Conservation (phyloP, 1,140 invertebrate species). For the Diabrotica virgifera region DNA sequence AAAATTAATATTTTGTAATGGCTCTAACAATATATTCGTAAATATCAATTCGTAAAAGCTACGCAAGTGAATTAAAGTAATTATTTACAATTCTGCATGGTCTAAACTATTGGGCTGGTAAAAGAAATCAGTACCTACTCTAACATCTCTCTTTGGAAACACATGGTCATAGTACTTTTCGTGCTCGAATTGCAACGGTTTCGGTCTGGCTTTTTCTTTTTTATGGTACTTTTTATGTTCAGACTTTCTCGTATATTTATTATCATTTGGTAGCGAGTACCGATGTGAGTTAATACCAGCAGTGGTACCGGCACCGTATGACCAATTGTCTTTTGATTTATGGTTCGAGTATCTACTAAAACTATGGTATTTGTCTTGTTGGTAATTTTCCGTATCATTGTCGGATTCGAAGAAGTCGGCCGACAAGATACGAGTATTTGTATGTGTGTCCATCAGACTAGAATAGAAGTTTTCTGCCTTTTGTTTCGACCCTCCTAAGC, state of each 20-base stretch:
- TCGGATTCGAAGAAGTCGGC: slow-evolving; percentile 36
- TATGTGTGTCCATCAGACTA: slow-evolving; percentile 31
- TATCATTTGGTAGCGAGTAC: slow-evolving; percentile 30
- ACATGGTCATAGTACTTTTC: slow-evolving; percentile 46
- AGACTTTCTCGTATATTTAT: slow-evolving; percentile 32
- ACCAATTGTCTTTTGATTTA: slow-evolving; percentile 37
- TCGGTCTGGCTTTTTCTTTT: slow-evolving; percentile 34
- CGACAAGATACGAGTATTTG: slow-evolving; percentile 27
- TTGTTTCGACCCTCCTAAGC: slow-evolving; percentile 37
- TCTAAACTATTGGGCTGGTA: slow-evolving; percentile 44
- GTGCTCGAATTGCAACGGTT: slow-evolving; percentile 42
- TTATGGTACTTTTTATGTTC: slow-evolving; percentile 28
- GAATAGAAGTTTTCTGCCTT: slow-evolving; percentile 39
- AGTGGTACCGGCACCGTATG: slow-evolving; percentile 33
- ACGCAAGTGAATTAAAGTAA: not conserved
- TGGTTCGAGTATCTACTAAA: slow-evolving; percentile 37
- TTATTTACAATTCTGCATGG: slow-evolving; percentile 47
- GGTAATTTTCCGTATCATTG: slow-evolving; percentile 29
- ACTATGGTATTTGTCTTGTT: slow-evolving; percentile 36
- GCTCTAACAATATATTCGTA: too few relatives aligned
- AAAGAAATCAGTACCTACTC: slow-evolving; percentile 31
- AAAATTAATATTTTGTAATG: too few relatives aligned
- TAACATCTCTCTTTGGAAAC: slow-evolving; percentile 40
- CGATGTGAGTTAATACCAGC: slow-evolving; percentile 26
- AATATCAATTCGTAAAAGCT: too few relatives aligned